Evolutionary conservation across 2,113 vertebrate species (phyloP).

Genomic region (Campylomormyrus tamandua): DNA sequence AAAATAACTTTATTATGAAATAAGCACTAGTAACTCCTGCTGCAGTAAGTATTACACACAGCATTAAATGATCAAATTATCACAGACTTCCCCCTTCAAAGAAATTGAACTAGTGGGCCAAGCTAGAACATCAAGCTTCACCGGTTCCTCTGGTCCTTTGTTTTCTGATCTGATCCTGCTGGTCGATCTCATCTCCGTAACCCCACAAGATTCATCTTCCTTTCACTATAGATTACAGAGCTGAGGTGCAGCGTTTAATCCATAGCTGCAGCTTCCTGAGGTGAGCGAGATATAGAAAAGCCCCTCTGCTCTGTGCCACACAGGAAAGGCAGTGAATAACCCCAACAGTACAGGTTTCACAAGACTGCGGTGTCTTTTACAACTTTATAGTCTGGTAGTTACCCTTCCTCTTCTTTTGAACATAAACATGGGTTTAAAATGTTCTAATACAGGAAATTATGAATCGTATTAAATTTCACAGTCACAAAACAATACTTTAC

Average conservation of each 20-base stretch:
- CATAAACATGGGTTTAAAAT: not conserved
- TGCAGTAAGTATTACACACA: not conserved
- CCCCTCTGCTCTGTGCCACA: not conserved
- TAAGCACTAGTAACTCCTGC: not conserved
- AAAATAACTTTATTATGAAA: not conserved
- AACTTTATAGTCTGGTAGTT: not conserved
- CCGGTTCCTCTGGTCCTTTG: not conserved
- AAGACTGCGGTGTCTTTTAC: not conserved
- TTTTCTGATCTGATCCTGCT: not conserved
- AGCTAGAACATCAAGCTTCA: not conserved
- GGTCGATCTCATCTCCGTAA: not conserved
- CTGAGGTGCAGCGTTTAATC: not conserved
- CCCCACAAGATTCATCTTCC: not conserved
- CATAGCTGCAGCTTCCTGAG: not conserved
- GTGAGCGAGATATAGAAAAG: not conserved
- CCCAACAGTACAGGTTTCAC: not conserved
- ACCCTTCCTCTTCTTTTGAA: not conserved
- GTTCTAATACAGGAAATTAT: not conserved
- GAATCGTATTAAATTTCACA: not conserved
- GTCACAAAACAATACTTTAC: not conserved
- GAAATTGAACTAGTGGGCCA: not conserved
- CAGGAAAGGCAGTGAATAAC: not conserved
- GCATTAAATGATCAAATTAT: not conserved
- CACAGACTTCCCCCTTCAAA: not conserved
- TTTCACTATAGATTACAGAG: not conserved